Evolutionary conservation across 2,113 vertebrate species (phyloP), one percentile per base, ranked within the genome.

Genomic region (Octodon degus): DNA sequence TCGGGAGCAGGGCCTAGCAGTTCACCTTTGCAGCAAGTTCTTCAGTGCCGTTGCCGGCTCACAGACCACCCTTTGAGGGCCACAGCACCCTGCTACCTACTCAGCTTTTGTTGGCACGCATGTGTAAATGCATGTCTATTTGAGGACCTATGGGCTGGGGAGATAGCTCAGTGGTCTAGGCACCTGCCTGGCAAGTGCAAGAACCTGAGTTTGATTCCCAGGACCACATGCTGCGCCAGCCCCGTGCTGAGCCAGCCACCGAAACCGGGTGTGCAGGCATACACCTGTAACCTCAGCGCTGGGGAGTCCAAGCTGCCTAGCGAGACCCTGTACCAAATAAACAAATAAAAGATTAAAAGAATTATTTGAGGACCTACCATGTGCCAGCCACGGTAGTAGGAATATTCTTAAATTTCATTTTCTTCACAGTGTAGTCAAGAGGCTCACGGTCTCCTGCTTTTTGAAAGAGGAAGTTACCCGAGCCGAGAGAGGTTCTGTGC

Each of bases 371-470:
- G 16, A 47, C 43, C 53, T n/a, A 2, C n/a, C 4, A 13, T 1
- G 53, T 32, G 9, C 20, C 24, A 2, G 12, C 37, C 37, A 12
- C 58, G 5, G 47, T 34, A 40, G 8, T 25, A 88, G 79, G 67
- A 1, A 7, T 5, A 0, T 1, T 62, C 5, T 1, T 3, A 0
- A 2, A 22, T 30, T 47, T 22, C 50, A 20, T 84, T 55, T 50
- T 20, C 58, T 34, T 25, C 0, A 40, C 27, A 62, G 13, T 6
- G 34, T 43, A n/a, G 55, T 16, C 60, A 43, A 53, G 55, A 13
- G 24, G 50, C 50, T 2, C 50, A 7, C 14, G 1, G 50, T 19
- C 20, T 86, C 13, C 24, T 25, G 0, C 24, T 53, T 68, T 72
- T n/a, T 30, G 32, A 25, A 60, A 70, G 88, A 67, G 11, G 7